phyloP scores from a whole-genome alignment of 2,113 vertebrate species.

The Noctilio leporinus region DNA sequence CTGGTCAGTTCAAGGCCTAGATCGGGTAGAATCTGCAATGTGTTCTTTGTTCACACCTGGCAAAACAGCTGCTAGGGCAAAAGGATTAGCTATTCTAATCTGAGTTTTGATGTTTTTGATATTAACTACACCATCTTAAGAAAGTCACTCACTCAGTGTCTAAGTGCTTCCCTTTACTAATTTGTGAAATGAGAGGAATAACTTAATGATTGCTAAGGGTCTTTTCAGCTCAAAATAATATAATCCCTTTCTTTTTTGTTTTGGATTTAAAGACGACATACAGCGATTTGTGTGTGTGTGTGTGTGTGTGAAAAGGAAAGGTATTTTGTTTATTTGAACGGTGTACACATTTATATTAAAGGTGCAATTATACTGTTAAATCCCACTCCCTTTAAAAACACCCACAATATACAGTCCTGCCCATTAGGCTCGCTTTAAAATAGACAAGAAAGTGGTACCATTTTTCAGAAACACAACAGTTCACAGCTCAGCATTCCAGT shows the following conservation, averaged over 20 bases:
- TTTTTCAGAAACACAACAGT: too few species aligned
- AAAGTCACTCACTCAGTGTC: not conserved
- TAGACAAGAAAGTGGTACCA: too few species aligned
- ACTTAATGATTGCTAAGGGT: not conserved
- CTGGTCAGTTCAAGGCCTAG: not conserved
- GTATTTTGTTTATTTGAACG: too few species aligned
- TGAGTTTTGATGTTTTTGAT: conserved; percentile 5
- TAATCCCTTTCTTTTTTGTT: not conserved
- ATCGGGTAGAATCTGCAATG: not conserved
- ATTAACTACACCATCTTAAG: not conserved
- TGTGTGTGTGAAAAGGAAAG: too few species aligned
- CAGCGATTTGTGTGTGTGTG: too few species aligned
- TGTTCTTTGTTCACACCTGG: conserved; percentile 1
- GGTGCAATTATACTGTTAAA: too few species aligned
- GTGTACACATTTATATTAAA: too few species aligned
- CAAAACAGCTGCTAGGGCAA: not conserved
- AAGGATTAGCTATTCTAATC: not conserved
- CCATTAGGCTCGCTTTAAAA: too few species aligned
- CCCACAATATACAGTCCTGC: too few species aligned
- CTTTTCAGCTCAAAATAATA: not conserved
- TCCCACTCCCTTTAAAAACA: too few species aligned
- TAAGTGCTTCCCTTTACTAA: not conserved
- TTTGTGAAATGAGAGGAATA: conserved; percentile 19
- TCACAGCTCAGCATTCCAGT: too few species aligned
- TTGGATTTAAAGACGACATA: not conserved